These are phyloP conservation scores for Cyprichromis sp. DNA, from an alignment of 2,113 vertebrate genomes.

Conservation along the genomic window DNA sequence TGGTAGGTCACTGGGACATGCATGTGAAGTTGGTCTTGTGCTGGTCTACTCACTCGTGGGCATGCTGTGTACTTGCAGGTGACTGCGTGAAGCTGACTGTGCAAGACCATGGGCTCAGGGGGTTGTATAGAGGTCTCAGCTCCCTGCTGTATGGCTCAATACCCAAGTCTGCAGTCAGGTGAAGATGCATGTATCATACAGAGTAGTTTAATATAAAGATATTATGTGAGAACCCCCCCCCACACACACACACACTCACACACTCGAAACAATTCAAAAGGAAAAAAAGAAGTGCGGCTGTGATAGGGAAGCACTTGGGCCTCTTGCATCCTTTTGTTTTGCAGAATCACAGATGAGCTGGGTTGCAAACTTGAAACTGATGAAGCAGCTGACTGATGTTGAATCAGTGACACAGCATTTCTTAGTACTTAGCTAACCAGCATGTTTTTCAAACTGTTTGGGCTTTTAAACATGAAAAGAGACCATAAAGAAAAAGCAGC, in stretches of 20 bases:
- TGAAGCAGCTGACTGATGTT: not conserved
- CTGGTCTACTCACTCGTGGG: not conserved
- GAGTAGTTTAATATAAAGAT: not conserved
- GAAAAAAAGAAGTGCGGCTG: not conserved
- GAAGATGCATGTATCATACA: not conserved
- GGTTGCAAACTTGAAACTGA: not conserved
- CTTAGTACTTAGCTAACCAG: not conserved
- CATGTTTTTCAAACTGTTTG: not conserved
- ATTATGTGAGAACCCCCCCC: not conserved
- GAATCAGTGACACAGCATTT: not conserved
- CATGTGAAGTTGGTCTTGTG: not conserved
- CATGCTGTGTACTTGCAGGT: slow-evolving; percentile 37
- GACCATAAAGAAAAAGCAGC: not conserved
- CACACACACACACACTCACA: not conserved
- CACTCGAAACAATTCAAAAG: not conserved
- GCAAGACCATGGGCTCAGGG: slow-evolving; percentile 72
- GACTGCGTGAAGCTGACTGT: slow-evolving; percentile 75
- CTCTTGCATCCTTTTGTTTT: not conserved
- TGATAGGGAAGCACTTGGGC: not conserved
- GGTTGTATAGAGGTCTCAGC: slow-evolving; percentile 75
- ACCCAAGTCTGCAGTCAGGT: slow-evolving; percentile 77
- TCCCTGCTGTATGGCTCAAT: slow-evolving; percentile 76
- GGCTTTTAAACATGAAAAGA: not conserved
- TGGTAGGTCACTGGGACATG: slow-evolving; percentile 51
- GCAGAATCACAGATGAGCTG: not conserved